These are phyloP conservation scores for Nomada ruficornis DNA, from an alignment of 2,888 invertebrate genomes.

Conservation along the genomic window DNA sequence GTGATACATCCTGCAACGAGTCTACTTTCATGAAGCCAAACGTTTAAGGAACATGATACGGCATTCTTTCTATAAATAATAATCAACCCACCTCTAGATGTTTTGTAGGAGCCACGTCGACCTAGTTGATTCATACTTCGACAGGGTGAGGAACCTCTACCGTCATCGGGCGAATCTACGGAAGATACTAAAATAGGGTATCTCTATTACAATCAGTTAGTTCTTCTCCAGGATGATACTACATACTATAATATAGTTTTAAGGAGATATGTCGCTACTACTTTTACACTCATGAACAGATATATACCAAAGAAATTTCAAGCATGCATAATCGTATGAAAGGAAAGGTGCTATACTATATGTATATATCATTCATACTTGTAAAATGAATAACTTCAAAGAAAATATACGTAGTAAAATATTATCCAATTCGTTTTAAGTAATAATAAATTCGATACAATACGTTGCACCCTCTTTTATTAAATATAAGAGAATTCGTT, in stretches of 20 bases:
- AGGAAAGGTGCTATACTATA: slow-evolving; percentile 53
- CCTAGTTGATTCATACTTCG: slow-evolving; percentile 88
- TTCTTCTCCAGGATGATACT: slow-evolving; percentile 49
- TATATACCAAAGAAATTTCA: slow-evolving; percentile 41
- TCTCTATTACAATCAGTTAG: slow-evolving; percentile 76
- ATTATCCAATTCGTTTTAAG: background rate
- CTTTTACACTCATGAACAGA: slow-evolving; percentile 52
- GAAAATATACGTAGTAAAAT: background rate
- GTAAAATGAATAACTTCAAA: background rate
- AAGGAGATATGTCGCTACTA: slow-evolving; percentile 36
- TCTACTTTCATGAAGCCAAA: slow-evolving; percentile 73
- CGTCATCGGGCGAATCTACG: slow-evolving; percentile 90
- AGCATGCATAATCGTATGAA: slow-evolving; percentile 61
- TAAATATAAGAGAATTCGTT: background rate
- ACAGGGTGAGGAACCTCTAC: slow-evolving; percentile 90
- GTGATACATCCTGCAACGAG: slow-evolving; percentile 73
- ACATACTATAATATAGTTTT: slow-evolving; percentile 32
- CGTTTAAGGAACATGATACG: slow-evolving; percentile 67
- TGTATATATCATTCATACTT: slow-evolving; percentile 2
- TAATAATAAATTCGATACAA: slow-evolving; percentile 3
- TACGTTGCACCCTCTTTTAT: slow-evolving; percentile 1
- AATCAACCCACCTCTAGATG: slow-evolving; percentile 89
- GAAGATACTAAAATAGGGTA: slow-evolving; percentile 84
- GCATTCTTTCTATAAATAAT: slow-evolving; percentile 60
- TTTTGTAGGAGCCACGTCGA: slow-evolving; percentile 94